A percentile compares a stretch with the other conserved stretches of the same genome.
These are phyloP conservation scores for Catostomus latipinnis DNA, from an alignment of 2,797 vertebrate genomes.

Conservation along the genomic window DNA sequence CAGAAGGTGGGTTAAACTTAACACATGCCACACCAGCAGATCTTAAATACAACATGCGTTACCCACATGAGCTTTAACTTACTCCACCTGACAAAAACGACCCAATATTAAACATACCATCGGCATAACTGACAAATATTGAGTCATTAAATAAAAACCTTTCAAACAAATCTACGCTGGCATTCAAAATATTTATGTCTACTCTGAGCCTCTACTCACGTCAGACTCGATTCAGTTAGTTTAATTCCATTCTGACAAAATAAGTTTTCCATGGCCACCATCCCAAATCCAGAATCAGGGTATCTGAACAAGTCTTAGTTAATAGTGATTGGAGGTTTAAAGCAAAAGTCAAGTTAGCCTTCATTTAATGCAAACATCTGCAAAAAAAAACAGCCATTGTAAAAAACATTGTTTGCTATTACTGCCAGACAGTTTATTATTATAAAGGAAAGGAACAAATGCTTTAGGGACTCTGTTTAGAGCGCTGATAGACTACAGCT, in stretches of 20 bases:
- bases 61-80: constrained; percentile 15
- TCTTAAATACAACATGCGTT: constrained; percentile 10
- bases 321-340: neutral
- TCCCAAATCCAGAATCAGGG: neutral
- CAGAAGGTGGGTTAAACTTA: constrained; percentile 1
- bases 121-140: constrained; percentile 21
- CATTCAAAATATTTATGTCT: constrained; percentile 53
- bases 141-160: constrained; percentile 33
- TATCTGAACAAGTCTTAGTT: neutral
- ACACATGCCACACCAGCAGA: constrained; percentile 28
- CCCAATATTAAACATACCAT: constrained; percentile 24
- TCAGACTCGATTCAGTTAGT: constrained; percentile 8
- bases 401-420: neutral
- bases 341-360: neutral
- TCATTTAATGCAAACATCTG: neutral
- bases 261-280: neutral
- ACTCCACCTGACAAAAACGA: constrained; percentile 1
- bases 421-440: constrained; percentile 9
- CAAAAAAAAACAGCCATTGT: neutral
- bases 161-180: constrained; percentile 40
- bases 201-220: constrained; percentile 8
- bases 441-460: constrained; percentile 3
- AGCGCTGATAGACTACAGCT: neutral
- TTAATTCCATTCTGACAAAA: constrained; percentile 25
- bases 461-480: neutral